Percentiles rank a stretch among this genome's conserved stretches.
phyloP scores from a whole-genome alignment of 1,140 invertebrate genomes.

The Rhagoletis pomonella region DNA sequence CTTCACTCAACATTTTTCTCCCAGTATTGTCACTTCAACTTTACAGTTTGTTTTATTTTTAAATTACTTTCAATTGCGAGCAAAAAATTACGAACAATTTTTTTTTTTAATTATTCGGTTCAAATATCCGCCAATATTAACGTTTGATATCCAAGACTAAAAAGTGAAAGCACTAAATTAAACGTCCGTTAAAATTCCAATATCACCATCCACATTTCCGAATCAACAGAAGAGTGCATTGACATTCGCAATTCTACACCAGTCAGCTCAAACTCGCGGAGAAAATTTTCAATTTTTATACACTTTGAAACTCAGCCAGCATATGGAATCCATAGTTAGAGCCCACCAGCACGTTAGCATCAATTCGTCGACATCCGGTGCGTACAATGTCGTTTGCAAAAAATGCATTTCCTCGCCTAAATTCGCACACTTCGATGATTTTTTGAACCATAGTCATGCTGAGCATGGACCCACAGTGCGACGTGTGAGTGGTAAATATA shows the following conservation, averaged over 20 bases:
- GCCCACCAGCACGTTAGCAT: background rate
- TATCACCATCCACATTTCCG: background rate
- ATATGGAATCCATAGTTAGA: background rate
- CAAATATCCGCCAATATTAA: slow-evolving; percentile 16
- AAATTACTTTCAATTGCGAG: slow-evolving; percentile 6
- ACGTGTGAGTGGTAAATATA: background rate
- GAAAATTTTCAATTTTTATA: slow-evolving; percentile 4
- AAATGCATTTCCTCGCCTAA: background rate
- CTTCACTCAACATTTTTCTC: background rate
- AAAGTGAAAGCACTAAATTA: slow-evolving; percentile 37
- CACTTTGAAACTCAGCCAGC: background rate
- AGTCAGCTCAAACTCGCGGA: slow-evolving; percentile 1
- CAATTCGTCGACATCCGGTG: background rate
- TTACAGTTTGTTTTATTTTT: background rate
- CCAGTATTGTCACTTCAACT: background rate
- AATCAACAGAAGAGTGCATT: background rate
- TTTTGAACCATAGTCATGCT: background rate
- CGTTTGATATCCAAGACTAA: background rate
- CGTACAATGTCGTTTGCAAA: slow-evolving; percentile 29
- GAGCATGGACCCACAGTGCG: slow-evolving; percentile 18
- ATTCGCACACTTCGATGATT: slow-evolving; percentile 31
- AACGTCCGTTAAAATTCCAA: slow-evolving; percentile 41
- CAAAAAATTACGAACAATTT: slow-evolving; percentile 35
- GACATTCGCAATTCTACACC: background rate
- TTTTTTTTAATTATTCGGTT: slow-evolving; percentile 22